Evolutionary conservation across 2,888 invertebrate species (phyloP).

Genomic region (Drosophila basisetae): DNA sequence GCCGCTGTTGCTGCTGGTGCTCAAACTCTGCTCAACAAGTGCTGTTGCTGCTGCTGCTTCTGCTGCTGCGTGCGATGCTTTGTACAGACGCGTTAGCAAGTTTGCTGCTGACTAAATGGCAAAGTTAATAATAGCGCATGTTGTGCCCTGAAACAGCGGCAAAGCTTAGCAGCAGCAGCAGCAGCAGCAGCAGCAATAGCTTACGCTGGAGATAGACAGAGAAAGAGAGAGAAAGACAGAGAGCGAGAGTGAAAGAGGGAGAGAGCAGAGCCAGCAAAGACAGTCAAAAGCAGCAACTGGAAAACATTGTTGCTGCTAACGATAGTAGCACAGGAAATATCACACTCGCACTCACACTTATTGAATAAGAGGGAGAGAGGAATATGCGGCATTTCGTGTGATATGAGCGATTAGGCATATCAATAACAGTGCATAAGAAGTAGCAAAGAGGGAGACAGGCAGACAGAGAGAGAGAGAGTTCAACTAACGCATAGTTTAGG

Average conservation of each 20-base stretch:
- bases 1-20: conserved; percentile 18
- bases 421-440: conserved; percentile 38
- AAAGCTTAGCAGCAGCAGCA: conserved; percentile 33
- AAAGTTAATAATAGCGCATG: conserved; percentile 55
- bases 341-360: conserved; percentile 23
- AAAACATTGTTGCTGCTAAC: conserved; percentile 36
- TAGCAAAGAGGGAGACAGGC: neutral
- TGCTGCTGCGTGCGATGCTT: conserved; percentile 41
- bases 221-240: conserved; percentile 11
- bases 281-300: conserved; percentile 42
- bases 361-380: neutral
- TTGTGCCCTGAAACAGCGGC: conserved; percentile 45
- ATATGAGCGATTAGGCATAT: conserved; percentile 55
- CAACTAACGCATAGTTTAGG: conserved; percentile 10
- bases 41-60: neutral
- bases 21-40: conserved; percentile 11
- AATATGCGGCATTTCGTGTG: conserved; percentile 42
- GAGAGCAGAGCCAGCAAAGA: conserved; percentile 36
- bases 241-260: neutral
- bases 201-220: conserved; percentile 7
- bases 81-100: conserved; percentile 80
- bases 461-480: neutral
- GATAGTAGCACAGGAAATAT: conserved; percentile 59
- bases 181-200: conserved; percentile 18
- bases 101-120: conserved; percentile 81